Conservation (phyloP, 2,113 vertebrate species). For the Chionodraco myersi region DNA sequence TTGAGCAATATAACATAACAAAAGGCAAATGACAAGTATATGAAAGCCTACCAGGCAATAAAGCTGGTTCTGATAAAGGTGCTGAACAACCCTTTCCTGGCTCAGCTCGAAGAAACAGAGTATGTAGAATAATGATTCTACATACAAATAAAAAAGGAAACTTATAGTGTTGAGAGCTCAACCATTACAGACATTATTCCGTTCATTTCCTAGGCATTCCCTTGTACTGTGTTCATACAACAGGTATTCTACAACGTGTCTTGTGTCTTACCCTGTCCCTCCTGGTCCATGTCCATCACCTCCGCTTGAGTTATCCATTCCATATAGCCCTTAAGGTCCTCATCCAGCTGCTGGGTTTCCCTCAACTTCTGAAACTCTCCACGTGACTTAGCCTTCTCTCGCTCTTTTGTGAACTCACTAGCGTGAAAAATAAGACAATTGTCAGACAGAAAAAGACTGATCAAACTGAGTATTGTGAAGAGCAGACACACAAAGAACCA, state of each 20-base stretch:
- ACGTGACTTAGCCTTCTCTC: slow-evolving; percentile 93
- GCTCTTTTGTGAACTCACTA: slow-evolving; percentile 95
- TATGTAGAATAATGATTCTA: not conserved
- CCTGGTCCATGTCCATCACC: slow-evolving; percentile 89
- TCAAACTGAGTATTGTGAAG: not conserved
- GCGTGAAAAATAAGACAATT: not conserved
- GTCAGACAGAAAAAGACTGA: not conserved
- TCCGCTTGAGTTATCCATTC: slow-evolving; percentile 97
- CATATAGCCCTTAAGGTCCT: slow-evolving; percentile 95
- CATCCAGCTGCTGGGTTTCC: slow-evolving; percentile 94
- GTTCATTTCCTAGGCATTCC: not conserved
- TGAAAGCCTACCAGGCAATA: too few relatives aligned
- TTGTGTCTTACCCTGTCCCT: slow-evolving; percentile 85
- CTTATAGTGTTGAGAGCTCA: not conserved
- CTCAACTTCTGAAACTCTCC: slow-evolving; percentile 93
- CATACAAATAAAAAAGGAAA: not conserved
- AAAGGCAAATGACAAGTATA: too few relatives aligned
- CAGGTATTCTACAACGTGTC: not conserved
- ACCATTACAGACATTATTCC: not conserved
- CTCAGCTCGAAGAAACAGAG: not conserved
- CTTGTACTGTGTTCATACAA: not conserved
- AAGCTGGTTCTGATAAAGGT: not conserved
- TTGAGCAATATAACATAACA: too few relatives aligned
- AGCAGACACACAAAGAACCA: not conserved
- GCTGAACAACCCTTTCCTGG: not conserved